These are phyloP conservation scores for Vidua chalybeata DNA, from an alignment of 2,113 vertebrate genomes.

Conservation along the genomic window DNA sequence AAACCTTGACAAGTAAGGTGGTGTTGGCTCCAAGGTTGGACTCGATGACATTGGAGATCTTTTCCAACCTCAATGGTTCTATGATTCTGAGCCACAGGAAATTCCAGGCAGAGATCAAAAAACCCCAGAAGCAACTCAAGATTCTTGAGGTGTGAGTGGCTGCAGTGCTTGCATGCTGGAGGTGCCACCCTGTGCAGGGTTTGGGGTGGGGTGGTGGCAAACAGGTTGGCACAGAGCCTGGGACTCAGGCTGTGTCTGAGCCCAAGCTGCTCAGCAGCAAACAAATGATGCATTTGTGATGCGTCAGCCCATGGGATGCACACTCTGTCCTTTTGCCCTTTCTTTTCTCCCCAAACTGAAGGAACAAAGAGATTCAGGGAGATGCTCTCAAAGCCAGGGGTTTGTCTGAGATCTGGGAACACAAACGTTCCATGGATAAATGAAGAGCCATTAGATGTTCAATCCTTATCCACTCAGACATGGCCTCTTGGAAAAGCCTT, in stretches of 20 bases:
- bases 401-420: background rate
- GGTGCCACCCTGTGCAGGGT: background rate
- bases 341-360: background rate
- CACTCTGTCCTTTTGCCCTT: background rate
- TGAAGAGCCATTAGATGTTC: background rate
- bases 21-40: background rate
- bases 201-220: too few species aligned
- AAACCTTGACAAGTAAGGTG: background rate
- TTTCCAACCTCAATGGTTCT: background rate
- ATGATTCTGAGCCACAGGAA: background rate
- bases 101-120: background rate
- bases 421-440: background rate
- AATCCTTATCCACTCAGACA: background rate
- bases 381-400: background rate
- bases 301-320: rapidly evolving
- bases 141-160: background rate
- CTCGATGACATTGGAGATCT: background rate
- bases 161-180: background rate
- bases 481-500: background rate
- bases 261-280: background rate
- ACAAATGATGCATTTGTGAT: background rate
- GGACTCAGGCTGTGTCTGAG: background rate
- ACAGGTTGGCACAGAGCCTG: background rate
- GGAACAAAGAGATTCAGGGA: background rate
- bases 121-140: rapidly evolving